Percentiles rank a stretch among this genome's conserved stretches.
Evolutionary conservation across 2,888 invertebrate genomes (phyloP).

Genomic region (Eupeodes latifasciatus): DNA sequence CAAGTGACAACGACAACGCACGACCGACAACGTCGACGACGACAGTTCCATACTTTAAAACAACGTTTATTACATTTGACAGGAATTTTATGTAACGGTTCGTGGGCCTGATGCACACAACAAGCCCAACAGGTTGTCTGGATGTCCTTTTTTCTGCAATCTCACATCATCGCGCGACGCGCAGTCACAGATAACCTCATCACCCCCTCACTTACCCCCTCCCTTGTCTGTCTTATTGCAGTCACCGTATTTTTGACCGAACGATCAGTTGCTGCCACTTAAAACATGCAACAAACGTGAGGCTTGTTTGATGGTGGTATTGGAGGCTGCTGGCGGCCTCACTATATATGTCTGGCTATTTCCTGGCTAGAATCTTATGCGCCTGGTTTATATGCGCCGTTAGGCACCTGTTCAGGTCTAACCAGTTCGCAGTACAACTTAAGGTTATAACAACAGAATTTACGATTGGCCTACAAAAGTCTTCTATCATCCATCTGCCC

Average conservation of each 20-base stretch:
- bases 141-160: conserved; percentile 55
- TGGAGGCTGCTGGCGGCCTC: neutral
- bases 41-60: conserved; percentile 61
- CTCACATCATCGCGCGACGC: neutral
- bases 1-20: conserved; percentile 3
- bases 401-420: conserved; percentile 74
- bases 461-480: conserved; percentile 75
- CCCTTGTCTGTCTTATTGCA: too few species aligned
- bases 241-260: conserved; percentile 20
- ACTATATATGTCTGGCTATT: conserved; percentile 20
- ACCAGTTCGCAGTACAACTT: conserved; percentile 66
- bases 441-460: conserved; percentile 69
- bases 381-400: conserved; percentile 59
- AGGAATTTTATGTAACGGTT: conserved; percentile 74
- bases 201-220: neutral
- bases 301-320: conserved; percentile 12
- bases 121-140: conserved; percentile 64
- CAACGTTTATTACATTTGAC: conserved; percentile 67
- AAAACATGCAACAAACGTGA: conserved; percentile 34
- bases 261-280: conserved; percentile 46
- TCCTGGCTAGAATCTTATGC: conserved; percentile 68
- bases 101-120: conserved; percentile 20
- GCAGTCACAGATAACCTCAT: neutral
- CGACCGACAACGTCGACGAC: neutral
- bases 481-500: conserved; percentile 65